phyloP scores from a whole-genome alignment of 2,113 vertebrate genomes.

The Ammospiza nelsoni region DNA sequence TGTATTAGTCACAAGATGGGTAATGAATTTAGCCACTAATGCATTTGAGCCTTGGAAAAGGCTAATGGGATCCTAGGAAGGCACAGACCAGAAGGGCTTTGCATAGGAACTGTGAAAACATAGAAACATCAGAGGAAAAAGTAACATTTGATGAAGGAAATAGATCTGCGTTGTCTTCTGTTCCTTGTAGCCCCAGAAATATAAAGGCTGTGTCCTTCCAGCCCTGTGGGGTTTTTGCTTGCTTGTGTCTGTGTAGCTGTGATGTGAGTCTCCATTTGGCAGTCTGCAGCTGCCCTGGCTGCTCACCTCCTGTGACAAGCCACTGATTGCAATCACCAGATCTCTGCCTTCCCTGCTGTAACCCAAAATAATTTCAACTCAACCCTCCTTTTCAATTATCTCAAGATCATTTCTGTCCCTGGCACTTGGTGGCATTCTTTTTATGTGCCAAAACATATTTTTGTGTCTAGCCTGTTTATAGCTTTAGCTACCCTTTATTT shows the following conservation, averaged over 20 bases:
- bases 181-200: background rate
- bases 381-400: constrained; percentile 59
- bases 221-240: background rate
- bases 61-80: background rate
- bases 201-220: background rate
- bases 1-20: background rate
- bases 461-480: constrained; percentile 26
- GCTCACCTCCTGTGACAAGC: constrained; percentile 11
- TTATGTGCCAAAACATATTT: background rate
- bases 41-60: background rate
- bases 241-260: background rate
- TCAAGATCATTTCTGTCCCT: constrained; percentile 8
- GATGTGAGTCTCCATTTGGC: background rate
- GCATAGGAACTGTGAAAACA: background rate
- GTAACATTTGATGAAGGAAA: background rate
- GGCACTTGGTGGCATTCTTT: constrained; percentile 29
- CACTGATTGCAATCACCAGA: constrained; percentile 24
- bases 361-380: constrained; percentile 16
- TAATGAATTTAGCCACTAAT: background rate
- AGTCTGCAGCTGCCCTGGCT: constrained; percentile 24
- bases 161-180: background rate
- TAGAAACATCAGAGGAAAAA: background rate
- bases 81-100: background rate
- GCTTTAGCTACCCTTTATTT: constrained; percentile 53
- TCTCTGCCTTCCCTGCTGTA: constrained; percentile 19